Base-by-base conservation (phyloP, 2,888 invertebrate species). In the Homarus gammarus region DNA sequence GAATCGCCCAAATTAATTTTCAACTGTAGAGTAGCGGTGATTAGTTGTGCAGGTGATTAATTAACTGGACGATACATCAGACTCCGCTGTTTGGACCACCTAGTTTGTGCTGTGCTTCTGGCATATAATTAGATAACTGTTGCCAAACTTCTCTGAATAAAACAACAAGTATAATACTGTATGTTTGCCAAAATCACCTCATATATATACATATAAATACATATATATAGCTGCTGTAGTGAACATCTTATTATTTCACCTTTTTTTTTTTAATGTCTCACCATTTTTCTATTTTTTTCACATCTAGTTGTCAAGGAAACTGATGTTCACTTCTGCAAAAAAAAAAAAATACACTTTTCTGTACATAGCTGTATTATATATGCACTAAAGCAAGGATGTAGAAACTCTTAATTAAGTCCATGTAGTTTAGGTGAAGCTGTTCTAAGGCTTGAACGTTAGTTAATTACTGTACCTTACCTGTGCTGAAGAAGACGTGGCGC, bases 301-400 rank as follows among this genome's bases (percentile, higher is more conserved):
- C 70, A 70, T 70, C 68, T 22, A 49, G 15, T 77, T 78, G 40
- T 75, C 77, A 70, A 44, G 77, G 61, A 77, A 68, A 40, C 68
- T 83, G 84, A 83, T 88, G 84, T 88, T 88, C 88, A 78, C 88
- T 70, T 72, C 83, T 44, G 78, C 78, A 86, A 78, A 38, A n/a
- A n/a, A n/a, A n/a, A n/a, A n/a, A n/a, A n/a, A 56, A 51, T 40
- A 5, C 33, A 70, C 75, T 75, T 56, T 73, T 51, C 3, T 89
- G 88, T 89, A 89, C 83, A 89, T 89, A 89, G 70, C 27, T 89
- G 88, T 89, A 89, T 84, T 56, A 89, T 89, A 89, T 61, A 72
- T 40, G 73, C 87, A 82, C 40, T 68, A 33, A 78, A 84, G 83
- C 83, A 84, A 84, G 44, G 84, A 78, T 89, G 88, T 89, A 89